These are phyloP conservation scores for Mactra quadrangularis DNA, from an alignment of 1,140 invertebrate species.

Conservation along the genomic window DNA sequence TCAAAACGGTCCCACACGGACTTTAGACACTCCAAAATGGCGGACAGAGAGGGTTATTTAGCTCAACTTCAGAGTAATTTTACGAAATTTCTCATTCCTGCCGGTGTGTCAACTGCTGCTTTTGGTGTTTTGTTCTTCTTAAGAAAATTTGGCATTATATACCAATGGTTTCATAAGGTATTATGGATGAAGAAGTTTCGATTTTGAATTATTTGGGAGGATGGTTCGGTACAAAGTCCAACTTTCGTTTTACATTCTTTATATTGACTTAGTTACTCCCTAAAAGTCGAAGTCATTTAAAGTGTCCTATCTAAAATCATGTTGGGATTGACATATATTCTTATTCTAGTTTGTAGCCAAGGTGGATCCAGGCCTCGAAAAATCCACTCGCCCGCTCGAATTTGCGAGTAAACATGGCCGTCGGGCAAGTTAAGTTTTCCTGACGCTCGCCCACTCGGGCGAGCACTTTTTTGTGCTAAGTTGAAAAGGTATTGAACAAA, in stretches of 20 bases:
- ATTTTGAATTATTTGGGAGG: not conserved
- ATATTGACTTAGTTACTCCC: not conserved
- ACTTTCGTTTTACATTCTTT: not conserved
- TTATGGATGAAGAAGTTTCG: no score
- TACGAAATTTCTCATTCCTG: conserved; percentile 66
- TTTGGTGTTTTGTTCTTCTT: conserved; percentile 74
- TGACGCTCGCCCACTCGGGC: no score
- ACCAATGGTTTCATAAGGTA: conserved; percentile 79
- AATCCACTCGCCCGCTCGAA: no score
- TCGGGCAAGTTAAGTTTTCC: no score
- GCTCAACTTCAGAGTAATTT: conserved; percentile 65
- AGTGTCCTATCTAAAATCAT: not conserved
- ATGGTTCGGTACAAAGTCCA: not conserved
- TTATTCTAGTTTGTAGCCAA: no score
- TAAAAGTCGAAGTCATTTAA: not conserved
- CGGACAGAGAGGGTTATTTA: conserved; percentile 37
- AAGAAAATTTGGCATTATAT: conserved; percentile 77
- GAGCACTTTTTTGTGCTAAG: no score
- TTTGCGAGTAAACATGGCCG: no score
- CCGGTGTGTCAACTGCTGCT: conserved; percentile 72
- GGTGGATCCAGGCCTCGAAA: no score
- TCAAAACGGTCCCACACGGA: no score
- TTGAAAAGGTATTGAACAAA: no score
- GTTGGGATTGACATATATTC: not conserved
- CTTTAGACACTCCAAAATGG: no score